Base-by-base conservation (phyloP, 2,888 invertebrate genomes). In the Prostheceraeus crozeri region DNA sequence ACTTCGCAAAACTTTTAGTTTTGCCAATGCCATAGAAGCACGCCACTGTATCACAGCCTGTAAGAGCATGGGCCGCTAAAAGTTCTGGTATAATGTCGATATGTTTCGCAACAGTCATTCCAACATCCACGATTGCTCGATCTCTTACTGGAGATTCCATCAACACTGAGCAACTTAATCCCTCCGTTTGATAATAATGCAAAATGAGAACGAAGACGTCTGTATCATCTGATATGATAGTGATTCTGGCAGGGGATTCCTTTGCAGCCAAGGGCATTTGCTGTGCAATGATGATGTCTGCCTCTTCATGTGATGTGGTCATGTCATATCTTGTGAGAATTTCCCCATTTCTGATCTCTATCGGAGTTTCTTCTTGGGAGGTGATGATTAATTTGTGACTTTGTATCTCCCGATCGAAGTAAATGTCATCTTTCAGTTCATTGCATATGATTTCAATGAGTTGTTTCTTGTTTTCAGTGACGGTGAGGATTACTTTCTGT, bases 231-330 rank as follows among this genome's bases (percentile, higher is more conserved):
- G 48, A 10, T 33, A 56, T 14, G 11, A 56, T 23, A 11, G n/a
- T 6, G 25, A 56, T 33, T 11, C 30, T 4, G n/a, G 11, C 6
- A 23, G 25, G 19, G 6, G n/a, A 19, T 36, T 36, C 45, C 14
- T 58, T 2, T 8, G 25, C 54, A 11, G 19, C 19, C 8, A 46
- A 6, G 33, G 33, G n/a, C n/a, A 25, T n/a, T 8, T 65, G 64
- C 21, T 65, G 60, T n/a, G 55, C 31, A 6, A 64, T 62, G 10
- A 61, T 65, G 36, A 60, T 54, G 46, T 65, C 64, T 21, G 64
- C 63, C 48, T 64, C 62, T 48, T 64, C 63, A 16, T 65, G 64
- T n/a, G 28, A 62, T 46, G 64, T 65, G 23, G 23, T 36, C 11
- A 65, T 21, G 56, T 65, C 62, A 3, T 27, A 45, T 28, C 61